phyloP scores from a whole-genome alignment of 2,113 vertebrate species.

The Cryptoleucopteryx plumbea region DNA sequence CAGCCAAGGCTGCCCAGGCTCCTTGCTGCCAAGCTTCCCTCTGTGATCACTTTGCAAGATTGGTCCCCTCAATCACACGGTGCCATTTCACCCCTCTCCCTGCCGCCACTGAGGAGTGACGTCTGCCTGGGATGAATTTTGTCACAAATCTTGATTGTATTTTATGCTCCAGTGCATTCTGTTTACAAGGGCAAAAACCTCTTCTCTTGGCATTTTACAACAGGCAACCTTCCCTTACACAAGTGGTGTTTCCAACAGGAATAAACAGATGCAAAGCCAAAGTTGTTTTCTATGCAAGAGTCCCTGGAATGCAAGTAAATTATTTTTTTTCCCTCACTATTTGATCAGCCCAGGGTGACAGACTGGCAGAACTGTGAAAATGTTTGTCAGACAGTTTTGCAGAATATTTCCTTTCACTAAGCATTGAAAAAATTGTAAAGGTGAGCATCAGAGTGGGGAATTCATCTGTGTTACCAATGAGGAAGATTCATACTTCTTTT shows the following conservation, averaged over 20 bases:
- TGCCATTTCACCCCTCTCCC: neutral
- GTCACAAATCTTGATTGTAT: conserved; percentile 24
- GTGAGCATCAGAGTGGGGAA: neutral
- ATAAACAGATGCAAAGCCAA: neutral
- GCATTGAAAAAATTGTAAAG: neutral
- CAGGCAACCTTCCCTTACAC: neutral
- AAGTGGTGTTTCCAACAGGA: neutral
- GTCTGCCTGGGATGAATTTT: neutral
- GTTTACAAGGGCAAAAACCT: conserved; percentile 21
- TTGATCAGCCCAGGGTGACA: neutral
- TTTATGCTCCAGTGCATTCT: conserved; percentile 6
- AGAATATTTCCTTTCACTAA: neutral
- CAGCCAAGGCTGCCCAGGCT: neutral
- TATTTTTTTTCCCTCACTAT: neutral
- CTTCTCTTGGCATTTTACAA: neutral
- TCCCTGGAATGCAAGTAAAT: neutral
- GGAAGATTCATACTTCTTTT: neutral
- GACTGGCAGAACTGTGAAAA: neutral
- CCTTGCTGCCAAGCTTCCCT: neutral
- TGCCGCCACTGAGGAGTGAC: rapidly evolving
- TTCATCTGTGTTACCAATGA: neutral
- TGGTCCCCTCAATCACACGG: neutral
- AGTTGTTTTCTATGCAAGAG: neutral
- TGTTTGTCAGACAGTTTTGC: neutral
- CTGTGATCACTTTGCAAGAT: neutral